Evolutionary conservation across 2,888 invertebrate genomes (phyloP).

Genomic region (Sicus ferrugineus): DNA sequence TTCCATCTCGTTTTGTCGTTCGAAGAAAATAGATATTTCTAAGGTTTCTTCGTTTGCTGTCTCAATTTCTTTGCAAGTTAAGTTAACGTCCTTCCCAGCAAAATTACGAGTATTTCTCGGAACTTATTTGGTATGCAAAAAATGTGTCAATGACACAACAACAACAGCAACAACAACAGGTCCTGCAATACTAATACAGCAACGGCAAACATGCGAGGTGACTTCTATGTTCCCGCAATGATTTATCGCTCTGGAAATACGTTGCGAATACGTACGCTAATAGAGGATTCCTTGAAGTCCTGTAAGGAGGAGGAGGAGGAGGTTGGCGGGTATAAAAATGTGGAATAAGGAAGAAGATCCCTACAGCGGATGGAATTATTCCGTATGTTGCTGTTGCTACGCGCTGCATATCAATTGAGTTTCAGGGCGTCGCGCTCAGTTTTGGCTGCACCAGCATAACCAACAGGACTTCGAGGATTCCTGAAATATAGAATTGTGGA

Average conservation of each 20-base stretch:
- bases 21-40: background rate
- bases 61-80: background rate
- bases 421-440: too few relatives aligned
- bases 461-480: too few relatives aligned
- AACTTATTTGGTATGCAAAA: slow-evolving; percentile 34
- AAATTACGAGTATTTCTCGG: background rate
- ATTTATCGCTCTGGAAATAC: slow-evolving; percentile 32
- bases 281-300: background rate
- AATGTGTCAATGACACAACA: slow-evolving; percentile 10
- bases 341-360: too few relatives aligned
- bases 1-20: background rate
- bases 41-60: background rate
- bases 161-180: slow-evolving; percentile 1
- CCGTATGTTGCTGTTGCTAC: background rate
- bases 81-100: background rate
- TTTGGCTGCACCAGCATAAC: too few relatives aligned
- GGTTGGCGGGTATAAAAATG: background rate
- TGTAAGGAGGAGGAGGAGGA: background rate
- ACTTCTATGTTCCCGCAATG: slow-evolving; percentile 27
- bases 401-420: background rate
- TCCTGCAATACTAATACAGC: background rate
- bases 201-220: background rate
- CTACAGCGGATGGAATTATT: slow-evolving; percentile 8
- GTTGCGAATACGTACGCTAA: slow-evolving; percentile 19
- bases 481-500: too few relatives aligned